Evolutionary conservation across 2,113 vertebrate genomes (phyloP).

Genomic region (Hydrochoerus hydrochaeris): DNA sequence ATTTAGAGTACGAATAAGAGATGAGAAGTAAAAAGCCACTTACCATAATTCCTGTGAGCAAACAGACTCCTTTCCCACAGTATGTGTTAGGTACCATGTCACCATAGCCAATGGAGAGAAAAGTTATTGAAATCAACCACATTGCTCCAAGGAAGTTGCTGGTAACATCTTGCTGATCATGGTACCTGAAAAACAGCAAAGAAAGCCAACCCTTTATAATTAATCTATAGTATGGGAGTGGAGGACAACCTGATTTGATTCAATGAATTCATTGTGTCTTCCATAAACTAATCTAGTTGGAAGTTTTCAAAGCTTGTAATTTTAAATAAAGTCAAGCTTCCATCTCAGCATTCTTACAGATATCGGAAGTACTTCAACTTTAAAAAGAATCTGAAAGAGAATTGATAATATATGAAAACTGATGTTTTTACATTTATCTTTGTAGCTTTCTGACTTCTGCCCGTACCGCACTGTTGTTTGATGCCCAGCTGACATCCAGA

Average conservation of each 20-base stretch:
- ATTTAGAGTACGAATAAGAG: neutral
- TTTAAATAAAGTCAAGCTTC: neutral
- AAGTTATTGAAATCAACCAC: slow-evolving; percentile 99
- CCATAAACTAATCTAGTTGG: neutral
- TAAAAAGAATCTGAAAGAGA: slow-evolving; percentile 11
- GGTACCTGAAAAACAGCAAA: slow-evolving; percentile 92
- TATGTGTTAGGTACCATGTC: slow-evolving; percentile 99
- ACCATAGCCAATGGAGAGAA: slow-evolving; percentile 99
- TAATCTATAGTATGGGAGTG: neutral
- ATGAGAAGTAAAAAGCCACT: slow-evolving; percentile 78
- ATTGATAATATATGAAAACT: neutral
- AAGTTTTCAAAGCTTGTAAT: neutral
- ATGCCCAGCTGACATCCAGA: no score
- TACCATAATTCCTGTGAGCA: slow-evolving; percentile 99
- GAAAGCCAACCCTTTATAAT: slow-evolving; percentile 52
- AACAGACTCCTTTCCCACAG: slow-evolving; percentile 99
- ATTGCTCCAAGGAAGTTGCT: slow-evolving; percentile 99
- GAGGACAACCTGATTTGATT: neutral
- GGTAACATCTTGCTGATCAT: slow-evolving; percentile 97
- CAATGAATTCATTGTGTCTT: neutral
- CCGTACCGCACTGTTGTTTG: neutral
- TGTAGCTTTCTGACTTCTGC: neutral
- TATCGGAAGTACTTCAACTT: neutral
- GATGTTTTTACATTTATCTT: neutral
- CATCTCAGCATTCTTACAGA: neutral